Evolutionary conservation across 2,797 vertebrate genomes (phyloP), one percentile per base, ranked within the genome.

Genomic region (Myotis vivesi): DNA sequence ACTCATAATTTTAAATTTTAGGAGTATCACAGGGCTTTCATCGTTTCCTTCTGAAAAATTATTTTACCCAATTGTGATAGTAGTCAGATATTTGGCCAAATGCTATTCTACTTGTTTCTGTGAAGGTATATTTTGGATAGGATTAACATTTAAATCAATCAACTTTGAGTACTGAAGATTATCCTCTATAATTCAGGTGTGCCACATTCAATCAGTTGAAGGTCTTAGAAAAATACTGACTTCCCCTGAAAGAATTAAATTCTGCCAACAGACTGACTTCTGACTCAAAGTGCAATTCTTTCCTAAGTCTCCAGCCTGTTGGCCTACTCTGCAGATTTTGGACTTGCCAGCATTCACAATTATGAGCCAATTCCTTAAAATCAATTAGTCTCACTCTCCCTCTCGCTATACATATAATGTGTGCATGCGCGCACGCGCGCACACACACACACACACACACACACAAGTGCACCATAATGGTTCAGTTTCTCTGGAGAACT

Each of bases 101-200:
- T 20, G 41, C n/a, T 66, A 66, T 86, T 88, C 44, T 68, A 72
- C 46, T 44, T 51, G 30, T 44, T 80, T 88, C 36, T 71, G 28
- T 57, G 53, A 57, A 72, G 33, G 15, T 51, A 84, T 55, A 84
- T 55, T 91, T 0, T 41, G 62, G 44, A 85, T 62, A 41, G 44
- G 55, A 84, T 77, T 77, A 93, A 77, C 36, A 88, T 72, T 77
- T 86, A 72, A 59, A 89, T 86, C 7, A 22, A 66, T 57, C 80
- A 28, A 36, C 23, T 59, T 33, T 87, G 25, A 81, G n/a, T 59
- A 89, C 75, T 55, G 30, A 41, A 72, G 22, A 33, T 13, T 64
- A 30, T 28, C 5, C 69, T 92, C 30, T 59, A 41, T 44, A 30
- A 51, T 41, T 20, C 36, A 2, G 15, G 12, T 30, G 13, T 30